phyloP scores from a whole-genome alignment of 1,140 invertebrate genomes.

The Lucilia sericata region DNA sequence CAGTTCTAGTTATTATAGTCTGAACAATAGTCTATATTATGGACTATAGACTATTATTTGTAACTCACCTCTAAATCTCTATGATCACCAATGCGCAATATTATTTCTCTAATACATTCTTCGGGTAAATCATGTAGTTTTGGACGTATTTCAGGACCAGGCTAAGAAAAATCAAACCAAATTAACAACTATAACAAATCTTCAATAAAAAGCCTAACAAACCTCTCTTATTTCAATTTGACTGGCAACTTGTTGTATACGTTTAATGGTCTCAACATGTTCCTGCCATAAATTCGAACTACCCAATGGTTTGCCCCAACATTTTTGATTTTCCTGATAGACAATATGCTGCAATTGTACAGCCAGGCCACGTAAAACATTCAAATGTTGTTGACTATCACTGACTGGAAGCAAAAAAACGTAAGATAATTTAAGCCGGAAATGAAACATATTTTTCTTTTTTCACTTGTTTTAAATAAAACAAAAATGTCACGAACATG shows the following conservation, averaged over 20 bases:
- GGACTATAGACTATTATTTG: background rate
- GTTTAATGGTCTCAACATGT: conserved; percentile 84
- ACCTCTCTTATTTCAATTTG: conserved; percentile 83
- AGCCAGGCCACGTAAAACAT: conserved; percentile 82
- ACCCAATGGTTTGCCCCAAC: conserved; percentile 89
- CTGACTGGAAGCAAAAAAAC: conserved; percentile 73
- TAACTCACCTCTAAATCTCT: conserved; percentile 79
- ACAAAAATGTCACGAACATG: background rate
- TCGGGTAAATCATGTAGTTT: conserved; percentile 91
- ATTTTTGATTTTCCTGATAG: conserved; percentile 74
- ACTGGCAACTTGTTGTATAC: conserved; percentile 85
- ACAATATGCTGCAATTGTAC: conserved; percentile 80
- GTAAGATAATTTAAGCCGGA: background rate
- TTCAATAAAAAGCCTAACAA: conserved; percentile 48
- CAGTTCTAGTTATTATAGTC: too few species aligned
- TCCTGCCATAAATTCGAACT: conserved; percentile 90
- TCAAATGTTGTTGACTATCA: conserved; percentile 88
- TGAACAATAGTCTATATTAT: too few species aligned
- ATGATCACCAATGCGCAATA: conserved; percentile 91
- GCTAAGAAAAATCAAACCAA: conserved; percentile 71
- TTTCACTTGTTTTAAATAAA: background rate
- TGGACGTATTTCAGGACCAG: conserved; percentile 83
- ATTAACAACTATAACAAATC: background rate
- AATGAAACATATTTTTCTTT: too few species aligned
- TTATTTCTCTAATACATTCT: conserved; percentile 92